A percentile compares a stretch with the other conserved stretches of the same genome.
phyloP scores from a whole-genome alignment of 2,888 invertebrate species.

The Cosmia pyralina region DNA sequence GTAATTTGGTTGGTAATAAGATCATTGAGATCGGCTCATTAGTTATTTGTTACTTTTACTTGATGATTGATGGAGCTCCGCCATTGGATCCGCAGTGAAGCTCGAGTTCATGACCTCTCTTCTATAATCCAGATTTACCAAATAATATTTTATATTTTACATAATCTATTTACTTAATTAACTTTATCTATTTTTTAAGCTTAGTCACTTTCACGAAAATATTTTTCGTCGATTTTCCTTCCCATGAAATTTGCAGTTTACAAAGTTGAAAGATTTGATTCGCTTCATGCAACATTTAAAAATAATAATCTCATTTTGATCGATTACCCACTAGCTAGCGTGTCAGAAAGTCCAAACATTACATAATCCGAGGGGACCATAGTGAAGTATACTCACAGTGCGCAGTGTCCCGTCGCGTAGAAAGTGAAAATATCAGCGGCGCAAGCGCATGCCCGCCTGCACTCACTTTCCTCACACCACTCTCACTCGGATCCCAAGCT shows the following conservation, averaged over 20 bases:
- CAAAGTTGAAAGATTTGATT: background rate
- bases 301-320: conserved; percentile 13
- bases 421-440: conserved; percentile 85
- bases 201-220: background rate
- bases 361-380: conserved; percentile 67
- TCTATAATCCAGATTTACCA: background rate
- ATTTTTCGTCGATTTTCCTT: conserved; percentile 1
- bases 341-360: conserved; percentile 55
- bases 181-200: background rate
- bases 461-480: conserved; percentile 82
- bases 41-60: conserved; percentile 16
- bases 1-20: background rate
- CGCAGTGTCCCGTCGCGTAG: conserved; percentile 82
- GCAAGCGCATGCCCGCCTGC: conserved; percentile 79
- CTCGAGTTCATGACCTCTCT: conserved; percentile 5
- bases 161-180: no score
- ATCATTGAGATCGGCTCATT: conserved; percentile 7
- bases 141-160: background rate
- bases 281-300: conserved; percentile 17
- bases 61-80: background rate
- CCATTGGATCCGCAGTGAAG: background rate
- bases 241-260: background rate
- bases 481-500: conserved; percentile 74
- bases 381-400: conserved; percentile 78
- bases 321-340: conserved; percentile 20